Evolutionary conservation across 2,888 invertebrate species (phyloP).

Genomic region (Lagria hirta): DNA sequence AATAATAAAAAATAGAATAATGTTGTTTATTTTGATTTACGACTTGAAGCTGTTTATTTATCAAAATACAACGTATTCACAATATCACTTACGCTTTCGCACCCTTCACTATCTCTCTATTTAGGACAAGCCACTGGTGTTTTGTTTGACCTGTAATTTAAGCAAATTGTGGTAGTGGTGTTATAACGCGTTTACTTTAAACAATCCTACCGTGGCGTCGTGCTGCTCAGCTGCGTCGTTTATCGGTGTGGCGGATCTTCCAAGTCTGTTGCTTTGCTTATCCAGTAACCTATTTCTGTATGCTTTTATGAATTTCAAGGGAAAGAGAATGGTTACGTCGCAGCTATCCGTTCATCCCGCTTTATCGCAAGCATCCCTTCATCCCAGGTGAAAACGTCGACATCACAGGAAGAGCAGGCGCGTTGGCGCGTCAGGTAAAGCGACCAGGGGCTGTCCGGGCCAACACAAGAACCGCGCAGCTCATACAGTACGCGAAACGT

Average conservation of each 20-base stretch:
- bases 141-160: too few relatives aligned
- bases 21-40: too few relatives aligned
- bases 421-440: conserved; percentile 46
- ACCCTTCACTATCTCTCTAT: too few relatives aligned
- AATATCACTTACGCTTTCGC: too few relatives aligned
- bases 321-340: conserved; percentile 24
- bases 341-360: too few relatives aligned
- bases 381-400: conserved; percentile 35
- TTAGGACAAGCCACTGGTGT: too few relatives aligned
- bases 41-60: too few relatives aligned
- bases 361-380: too few relatives aligned
- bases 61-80: too few relatives aligned
- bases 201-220: neutral
- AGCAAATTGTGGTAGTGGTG: neutral
- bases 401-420: conserved; percentile 35
- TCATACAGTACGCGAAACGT: conserved; percentile 37
- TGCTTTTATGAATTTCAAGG: conserved; percentile 29
- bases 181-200: conserved; percentile 1
- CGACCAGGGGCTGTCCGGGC: conserved; percentile 42
- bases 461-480: conserved; percentile 45
- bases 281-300: conserved; percentile 35
- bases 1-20: too few relatives aligned
- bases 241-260: neutral
- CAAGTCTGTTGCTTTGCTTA: conserved; percentile 12
- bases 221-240: neutral